These are phyloP conservation scores for Harpegnathos saltator DNA, from an alignment of 1,140 invertebrate species.

Conservation along the genomic window DNA sequence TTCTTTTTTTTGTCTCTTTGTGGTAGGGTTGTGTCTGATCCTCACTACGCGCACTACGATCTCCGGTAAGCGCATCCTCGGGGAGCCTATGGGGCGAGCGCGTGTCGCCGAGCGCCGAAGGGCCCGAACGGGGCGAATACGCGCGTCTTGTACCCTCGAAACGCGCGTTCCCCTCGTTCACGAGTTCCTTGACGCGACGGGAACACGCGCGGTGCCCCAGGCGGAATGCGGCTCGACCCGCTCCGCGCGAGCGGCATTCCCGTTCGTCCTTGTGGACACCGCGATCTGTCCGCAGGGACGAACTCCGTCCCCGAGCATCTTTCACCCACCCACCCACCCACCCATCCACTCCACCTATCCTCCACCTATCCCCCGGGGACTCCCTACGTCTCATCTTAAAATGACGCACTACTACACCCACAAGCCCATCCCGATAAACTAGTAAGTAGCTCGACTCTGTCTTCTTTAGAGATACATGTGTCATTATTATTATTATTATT, in stretches of 20 bases:
- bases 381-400: conserved; percentile 47
- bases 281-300: conserved; percentile 78
- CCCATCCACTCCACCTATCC: neutral
- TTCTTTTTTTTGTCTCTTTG: conserved; percentile 50
- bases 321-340: conserved; percentile 51
- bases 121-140: neutral
- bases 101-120: conserved; percentile 45
- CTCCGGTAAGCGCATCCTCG: conserved; percentile 60
- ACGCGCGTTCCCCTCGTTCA: conserved; percentile 26
- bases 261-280: conserved; percentile 79
- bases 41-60: conserved; percentile 74
- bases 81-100: conserved; percentile 58
- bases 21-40: conserved; percentile 64
- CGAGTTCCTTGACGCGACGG: conserved; percentile 35
- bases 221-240: conserved; percentile 62
- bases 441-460: conserved; percentile 72
- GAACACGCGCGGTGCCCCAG: conserved; percentile 54
- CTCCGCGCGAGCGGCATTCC: conserved; percentile 62
- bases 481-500: conserved; percentile 75
- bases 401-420: conserved; percentile 68
- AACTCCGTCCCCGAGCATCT: conserved; percentile 68
- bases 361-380: conserved; percentile 20
- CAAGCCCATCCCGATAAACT: conserved; percentile 74
- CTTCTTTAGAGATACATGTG: conserved; percentile 75
- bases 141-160: neutral